Conservation (phyloP, 2,797 vertebrate species). For the Enteromius unitaeniatus region DNA sequence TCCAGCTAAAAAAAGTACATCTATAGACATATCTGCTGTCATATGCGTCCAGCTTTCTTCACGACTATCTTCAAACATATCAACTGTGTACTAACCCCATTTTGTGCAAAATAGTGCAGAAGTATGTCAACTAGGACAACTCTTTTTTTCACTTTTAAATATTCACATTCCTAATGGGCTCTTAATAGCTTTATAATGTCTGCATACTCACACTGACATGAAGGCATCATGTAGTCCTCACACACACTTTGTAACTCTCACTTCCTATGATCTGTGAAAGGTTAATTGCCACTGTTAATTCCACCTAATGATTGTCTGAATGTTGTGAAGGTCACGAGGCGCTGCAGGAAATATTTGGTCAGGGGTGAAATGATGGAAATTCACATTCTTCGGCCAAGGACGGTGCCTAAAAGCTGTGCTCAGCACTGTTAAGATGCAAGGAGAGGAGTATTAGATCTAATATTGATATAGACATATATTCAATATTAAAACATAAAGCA, state of each 20-base stretch:
- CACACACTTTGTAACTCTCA: slow-evolving; percentile 20
- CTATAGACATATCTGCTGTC: neutral
- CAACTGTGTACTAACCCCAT: neutral
- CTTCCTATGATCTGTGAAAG: slow-evolving; percentile 54
- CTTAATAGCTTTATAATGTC: slow-evolving; percentile 13
- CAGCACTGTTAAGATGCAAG: slow-evolving; percentile 31
- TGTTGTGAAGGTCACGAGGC: slow-evolving; percentile 49
- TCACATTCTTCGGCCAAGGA: slow-evolving; percentile 30
- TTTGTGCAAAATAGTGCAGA: neutral
- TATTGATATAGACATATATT: slow-evolving; percentile 62
- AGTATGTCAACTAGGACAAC: neutral
- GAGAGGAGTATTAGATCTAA: slow-evolving; percentile 51
- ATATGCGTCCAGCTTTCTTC: slow-evolving; percentile 20
- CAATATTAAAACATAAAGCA: slow-evolving; percentile 61
- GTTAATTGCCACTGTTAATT: slow-evolving; percentile 59
- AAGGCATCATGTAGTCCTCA: slow-evolving; percentile 15
- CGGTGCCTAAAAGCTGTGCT: slow-evolving; percentile 30
- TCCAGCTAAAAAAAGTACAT: neutral
- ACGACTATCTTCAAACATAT: neutral
- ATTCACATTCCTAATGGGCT: slow-evolving; percentile 11
- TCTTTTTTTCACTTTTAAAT: neutral
- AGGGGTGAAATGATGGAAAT: slow-evolving; percentile 39
- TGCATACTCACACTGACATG: slow-evolving; percentile 3
- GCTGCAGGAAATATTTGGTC: slow-evolving; percentile 36
- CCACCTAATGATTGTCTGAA: slow-evolving; percentile 56